Evolutionary conservation across 2,888 invertebrate genomes (phyloP), one percentile per base, ranked within the genome.

Genomic region (Drosophila mettleri): DNA sequence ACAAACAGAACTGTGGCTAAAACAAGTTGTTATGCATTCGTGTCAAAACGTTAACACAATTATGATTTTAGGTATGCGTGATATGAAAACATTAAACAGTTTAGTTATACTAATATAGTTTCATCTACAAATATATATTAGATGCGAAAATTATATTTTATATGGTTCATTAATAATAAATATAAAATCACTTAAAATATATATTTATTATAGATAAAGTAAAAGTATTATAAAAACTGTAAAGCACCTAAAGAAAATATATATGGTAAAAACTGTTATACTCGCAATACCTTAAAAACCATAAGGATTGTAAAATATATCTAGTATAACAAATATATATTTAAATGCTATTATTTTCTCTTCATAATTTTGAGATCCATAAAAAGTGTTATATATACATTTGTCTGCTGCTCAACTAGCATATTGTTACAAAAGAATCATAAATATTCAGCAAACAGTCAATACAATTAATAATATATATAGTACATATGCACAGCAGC

Each of bases 251-350:
- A n/a, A n/a, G n/a, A n/a, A n/a, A n/a, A n/a, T n/a, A n/a, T n/a
- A n/a, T n/a, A n/a, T n/a, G n/a, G 16, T 18, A 36, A 3, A 38
- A 38, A 38, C 38, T 38, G 38, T 38, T 38, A 38, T 38, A 38
- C 41, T 41, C 1, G 3, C n/a, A 36, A 36, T 3, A 36, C 9
- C 3, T 16, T 16, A 8, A 18, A 16, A 4, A 3, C 3, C 12
- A 33, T 33, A 4, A 14, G 12, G 3, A 14, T 14, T 33, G 33
- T 14, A 33, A 14, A 33, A 33, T 2, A 33, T 14, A 33, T 14
- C 14, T 33, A 33, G 33, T 33, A 33, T 33, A 33, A 12, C n/a
- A n/a, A n/a, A n/a, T n/a, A n/a, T n/a, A n/a, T n/a, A n/a, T n/a
- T n/a, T n/a, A n/a, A n/a, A n/a, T n/a, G n/a, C n/a, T n/a, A n/a